A percentile compares a stretch with the other conserved stretches of the same genome.
phyloP scores from a whole-genome alignment of 1,140 invertebrate genomes.

The Papilio dardanus region DNA sequence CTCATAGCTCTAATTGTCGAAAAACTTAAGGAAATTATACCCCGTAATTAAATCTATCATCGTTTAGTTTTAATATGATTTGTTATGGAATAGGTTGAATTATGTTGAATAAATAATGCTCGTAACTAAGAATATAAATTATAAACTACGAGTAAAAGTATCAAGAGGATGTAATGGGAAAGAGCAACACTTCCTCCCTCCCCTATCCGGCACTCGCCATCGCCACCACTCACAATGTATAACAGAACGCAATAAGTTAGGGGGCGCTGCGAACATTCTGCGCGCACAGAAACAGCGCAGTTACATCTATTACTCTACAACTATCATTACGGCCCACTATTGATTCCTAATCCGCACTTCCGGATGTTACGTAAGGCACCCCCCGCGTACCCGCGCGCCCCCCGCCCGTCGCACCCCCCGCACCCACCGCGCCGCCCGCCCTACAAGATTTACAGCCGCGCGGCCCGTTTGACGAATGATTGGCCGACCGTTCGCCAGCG shows the following conservation, averaged over 20 bases:
- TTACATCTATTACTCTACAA: constrained; percentile 74
- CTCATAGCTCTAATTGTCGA: neutral
- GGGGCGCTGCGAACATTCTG: constrained; percentile 27
- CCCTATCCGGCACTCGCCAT: neutral
- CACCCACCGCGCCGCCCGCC: constrained; percentile 41
- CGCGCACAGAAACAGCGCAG: constrained; percentile 67
- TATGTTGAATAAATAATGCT: too few species aligned
- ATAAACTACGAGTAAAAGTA: neutral
- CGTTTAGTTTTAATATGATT: neutral
- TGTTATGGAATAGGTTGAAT: too few species aligned
- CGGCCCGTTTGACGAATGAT: constrained; percentile 73
- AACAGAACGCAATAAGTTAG: constrained; percentile 20
- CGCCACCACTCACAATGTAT: neutral
- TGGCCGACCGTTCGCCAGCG: constrained; percentile 57
- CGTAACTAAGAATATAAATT: neutral
- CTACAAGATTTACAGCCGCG: constrained; percentile 64
- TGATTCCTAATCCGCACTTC: constrained; percentile 82
- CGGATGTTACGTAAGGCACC: constrained; percentile 76
- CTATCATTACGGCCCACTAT: constrained; percentile 81
- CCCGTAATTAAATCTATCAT: neutral
- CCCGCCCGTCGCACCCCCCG: constrained; percentile 24
- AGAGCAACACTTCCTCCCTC: neutral
- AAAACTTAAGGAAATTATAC: neutral
- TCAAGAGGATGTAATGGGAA: neutral
- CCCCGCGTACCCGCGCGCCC: constrained; percentile 36